These are phyloP conservation scores for Gadus macrocephalus DNA, from an alignment of 2,113 vertebrate genomes.

Conservation along the genomic window DNA sequence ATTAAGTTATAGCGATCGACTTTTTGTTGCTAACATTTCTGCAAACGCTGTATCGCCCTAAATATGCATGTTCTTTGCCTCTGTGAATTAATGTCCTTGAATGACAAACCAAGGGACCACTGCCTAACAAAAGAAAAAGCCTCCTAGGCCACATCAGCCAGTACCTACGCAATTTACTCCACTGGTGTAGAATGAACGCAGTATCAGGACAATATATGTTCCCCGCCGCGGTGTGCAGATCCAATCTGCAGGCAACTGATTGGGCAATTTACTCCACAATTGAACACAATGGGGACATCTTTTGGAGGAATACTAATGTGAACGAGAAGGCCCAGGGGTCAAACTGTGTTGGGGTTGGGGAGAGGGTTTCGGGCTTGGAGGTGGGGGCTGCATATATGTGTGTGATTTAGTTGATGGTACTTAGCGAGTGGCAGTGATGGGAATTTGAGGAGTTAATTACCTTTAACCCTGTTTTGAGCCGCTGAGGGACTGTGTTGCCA, in stretches of 20 bases:
- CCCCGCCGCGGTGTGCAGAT: conserved; percentile 54
- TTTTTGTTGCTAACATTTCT: too few species aligned
- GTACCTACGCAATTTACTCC: too few species aligned
- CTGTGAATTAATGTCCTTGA: too few species aligned
- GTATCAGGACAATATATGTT: conserved; percentile 57
- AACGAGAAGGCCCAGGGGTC: conserved; percentile 22
- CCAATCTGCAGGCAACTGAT: conserved; percentile 60
- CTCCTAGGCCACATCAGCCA: too few species aligned
- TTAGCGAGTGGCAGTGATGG: background rate
- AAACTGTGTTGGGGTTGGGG: conserved; percentile 7
- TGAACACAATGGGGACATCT: conserved; percentile 55
- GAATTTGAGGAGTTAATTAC: conserved; percentile 6
- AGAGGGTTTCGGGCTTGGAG: too few species aligned
- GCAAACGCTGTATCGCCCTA: too few species aligned
- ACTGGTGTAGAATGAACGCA: too few species aligned
- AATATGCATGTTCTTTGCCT: too few species aligned
- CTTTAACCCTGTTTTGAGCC: background rate
- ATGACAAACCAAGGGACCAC: too few species aligned
- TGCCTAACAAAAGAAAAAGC: too few species aligned
- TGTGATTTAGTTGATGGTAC: background rate
- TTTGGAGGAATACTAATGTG: conserved; percentile 48
- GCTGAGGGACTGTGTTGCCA: background rate
- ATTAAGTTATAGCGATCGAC: too few species aligned
- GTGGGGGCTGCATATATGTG: background rate
- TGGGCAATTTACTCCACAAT: conserved; percentile 62